Percentiles rank a stretch among this genome's conserved stretches.
Evolutionary conservation across 2,113 vertebrate genomes (phyloP).

Genomic region (Hipposideros armiger): DNA sequence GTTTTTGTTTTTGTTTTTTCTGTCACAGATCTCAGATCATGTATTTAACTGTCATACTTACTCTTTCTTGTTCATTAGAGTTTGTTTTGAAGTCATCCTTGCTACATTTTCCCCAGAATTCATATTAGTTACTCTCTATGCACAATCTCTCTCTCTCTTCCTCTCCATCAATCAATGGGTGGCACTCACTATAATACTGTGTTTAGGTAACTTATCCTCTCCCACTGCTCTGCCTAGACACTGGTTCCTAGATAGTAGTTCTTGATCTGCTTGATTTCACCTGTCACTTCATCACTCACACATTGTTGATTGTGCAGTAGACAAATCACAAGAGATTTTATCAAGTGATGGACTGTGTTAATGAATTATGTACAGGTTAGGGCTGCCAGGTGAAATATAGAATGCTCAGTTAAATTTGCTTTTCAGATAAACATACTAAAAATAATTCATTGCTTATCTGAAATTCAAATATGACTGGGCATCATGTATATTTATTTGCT

Average conservation of each 20-base stretch:
- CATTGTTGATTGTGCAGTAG: background rate
- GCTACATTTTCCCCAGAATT: background rate
- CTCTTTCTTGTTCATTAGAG: background rate
- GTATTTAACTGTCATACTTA: background rate
- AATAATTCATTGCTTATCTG: conserved; percentile 24
- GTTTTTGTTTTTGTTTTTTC: background rate
- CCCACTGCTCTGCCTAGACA: background rate
- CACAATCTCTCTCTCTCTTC: background rate
- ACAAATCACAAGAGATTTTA: conserved; percentile 46
- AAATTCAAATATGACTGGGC: conserved; percentile 44
- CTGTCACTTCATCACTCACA: background rate
- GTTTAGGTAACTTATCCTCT: background rate
- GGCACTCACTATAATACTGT: background rate
- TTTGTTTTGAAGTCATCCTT: background rate
- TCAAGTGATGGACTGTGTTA: conserved; percentile 39
- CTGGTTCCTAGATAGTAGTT: background rate
- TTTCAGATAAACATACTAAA: conserved; percentile 59
- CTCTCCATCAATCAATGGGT: background rate
- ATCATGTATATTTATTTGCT: conserved; percentile 44
- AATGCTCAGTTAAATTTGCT: conserved; percentile 48
- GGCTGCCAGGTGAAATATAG: conserved; percentile 57
- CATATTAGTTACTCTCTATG: background rate
- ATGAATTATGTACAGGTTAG: background rate
- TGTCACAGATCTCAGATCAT: background rate
- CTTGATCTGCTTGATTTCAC: background rate